These are phyloP conservation scores for Samia ricini DNA, from an alignment of 1,140 invertebrate genomes.

Conservation along the genomic window DNA sequence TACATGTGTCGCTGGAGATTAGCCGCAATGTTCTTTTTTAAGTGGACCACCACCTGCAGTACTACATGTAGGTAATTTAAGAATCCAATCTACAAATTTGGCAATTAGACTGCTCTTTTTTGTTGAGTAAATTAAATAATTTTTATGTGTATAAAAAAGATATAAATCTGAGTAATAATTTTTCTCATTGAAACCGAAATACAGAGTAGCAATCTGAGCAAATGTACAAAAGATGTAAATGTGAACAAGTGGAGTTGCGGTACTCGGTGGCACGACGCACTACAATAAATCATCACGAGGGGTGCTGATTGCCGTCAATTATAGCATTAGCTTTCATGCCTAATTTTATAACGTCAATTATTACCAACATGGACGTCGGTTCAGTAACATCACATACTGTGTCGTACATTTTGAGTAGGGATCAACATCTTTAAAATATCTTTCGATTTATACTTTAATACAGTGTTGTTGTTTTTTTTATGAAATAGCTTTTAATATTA, in stretches of 20 bases:
- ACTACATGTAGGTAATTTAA: constrained; percentile 66
- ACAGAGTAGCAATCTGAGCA: constrained; percentile 41
- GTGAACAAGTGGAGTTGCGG: constrained; percentile 12
- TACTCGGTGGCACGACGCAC: constrained; percentile 25
- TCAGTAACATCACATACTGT: not conserved
- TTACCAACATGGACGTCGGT: constrained; percentile 11
- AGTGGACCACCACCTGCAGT: constrained; percentile 61
- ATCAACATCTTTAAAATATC: too few species aligned
- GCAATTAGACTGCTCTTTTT: constrained; percentile 28
- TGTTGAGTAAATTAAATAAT: not conserved
- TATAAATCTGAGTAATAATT: constrained; percentile 27
- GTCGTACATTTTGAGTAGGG: not conserved
- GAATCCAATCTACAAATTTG: constrained; percentile 59
- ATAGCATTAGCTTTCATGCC: constrained; percentile 70
- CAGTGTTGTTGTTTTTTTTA: too few species aligned
- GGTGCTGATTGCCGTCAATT: constrained; percentile 71
- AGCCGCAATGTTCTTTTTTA: constrained; percentile 75
- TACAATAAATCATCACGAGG: constrained; percentile 62
- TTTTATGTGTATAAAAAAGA: constrained; percentile 4
- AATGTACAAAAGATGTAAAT: constrained; percentile 66
- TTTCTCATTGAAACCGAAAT: constrained; percentile 26
- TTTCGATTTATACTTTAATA: too few species aligned
- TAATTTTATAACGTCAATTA: constrained; percentile 60
- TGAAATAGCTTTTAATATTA: too few species aligned
- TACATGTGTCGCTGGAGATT: constrained; percentile 75